Conservation (phyloP, 2,113 vertebrate genomes). For the Triplophysa dalaica region DNA sequence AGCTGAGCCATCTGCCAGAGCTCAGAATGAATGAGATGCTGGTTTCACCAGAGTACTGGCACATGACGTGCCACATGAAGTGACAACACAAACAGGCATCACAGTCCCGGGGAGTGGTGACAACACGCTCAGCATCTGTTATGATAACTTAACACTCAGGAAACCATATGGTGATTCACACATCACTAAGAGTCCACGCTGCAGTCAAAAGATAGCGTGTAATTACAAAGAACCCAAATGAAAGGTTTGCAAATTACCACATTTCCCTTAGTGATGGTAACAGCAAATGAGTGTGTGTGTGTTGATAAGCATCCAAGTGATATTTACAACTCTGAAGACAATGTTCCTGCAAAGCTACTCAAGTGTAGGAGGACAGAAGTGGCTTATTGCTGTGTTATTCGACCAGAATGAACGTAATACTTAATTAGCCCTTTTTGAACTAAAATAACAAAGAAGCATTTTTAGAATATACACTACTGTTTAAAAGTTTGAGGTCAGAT, state of each 20-base stretch:
- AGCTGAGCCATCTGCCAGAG: not conserved
- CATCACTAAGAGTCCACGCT: constrained; percentile 32
- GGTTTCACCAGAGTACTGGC: not conserved
- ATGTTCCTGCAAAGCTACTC: constrained; percentile 25
- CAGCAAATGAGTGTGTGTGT: constrained; percentile 33
- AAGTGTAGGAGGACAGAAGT: constrained; percentile 43
- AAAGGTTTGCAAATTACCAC: constrained; percentile 46
- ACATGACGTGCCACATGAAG: not conserved
- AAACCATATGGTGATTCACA: constrained; percentile 33
- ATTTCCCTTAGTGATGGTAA: constrained; percentile 42
- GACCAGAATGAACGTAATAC: constrained; percentile 3
- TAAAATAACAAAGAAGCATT: not conserved
- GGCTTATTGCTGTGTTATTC: constrained; percentile 10
- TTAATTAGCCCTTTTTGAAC: constrained; percentile 2
- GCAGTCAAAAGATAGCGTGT: constrained; percentile 49
- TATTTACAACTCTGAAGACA: constrained; percentile 12
- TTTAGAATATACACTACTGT: not conserved
- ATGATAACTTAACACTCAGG: constrained; percentile 14
- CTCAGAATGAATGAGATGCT: not conserved
- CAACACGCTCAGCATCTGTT: constrained; percentile 33
- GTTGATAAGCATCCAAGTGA: constrained; percentile 20
- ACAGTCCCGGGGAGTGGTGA: constrained; percentile 3
- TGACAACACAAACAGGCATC: constrained; percentile 3
- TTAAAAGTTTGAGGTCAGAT: too few species aligned
- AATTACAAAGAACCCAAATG: constrained; percentile 50